Base-by-base conservation (phyloP, 1,140 invertebrate species). In the Episyrphus balteatus region DNA sequence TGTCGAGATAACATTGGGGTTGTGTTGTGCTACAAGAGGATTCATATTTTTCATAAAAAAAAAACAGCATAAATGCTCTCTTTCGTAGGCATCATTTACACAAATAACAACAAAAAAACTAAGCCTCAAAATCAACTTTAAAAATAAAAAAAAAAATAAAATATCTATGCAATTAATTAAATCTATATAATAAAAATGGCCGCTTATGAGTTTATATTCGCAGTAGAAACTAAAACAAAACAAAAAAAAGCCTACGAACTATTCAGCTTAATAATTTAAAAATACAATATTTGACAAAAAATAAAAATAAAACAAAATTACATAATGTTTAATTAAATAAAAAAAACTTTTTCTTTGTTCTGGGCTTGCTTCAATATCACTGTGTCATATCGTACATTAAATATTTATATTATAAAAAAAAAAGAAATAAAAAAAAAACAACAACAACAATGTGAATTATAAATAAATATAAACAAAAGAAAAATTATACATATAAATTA, bases 331-430 rank as follows among this genome's bases (percentile, higher is more conserved):
- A 14, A 41, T 41, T 7, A 13, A 41, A 17, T 14, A 41, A 41
- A 41, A 41, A 41, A 26, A 30, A 26, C 3, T 5, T 26, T 26
- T 26, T 26, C 21, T 26, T n/a, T 51, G 46, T 49, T 45, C 50
- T 51, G 50, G 47, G 50, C 50, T 51, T 51, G 47, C 46, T 51
- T 48, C 26, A 14, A 51, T 51, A 51, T 51, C 50, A 51, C 42
- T 49, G 50, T 51, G 47, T 51, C 50, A 51, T 51, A 51, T 51
- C 50, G 45, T 47, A 47, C 26, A 46, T n/a, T n/a, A n/a, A n/a
- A n/a, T n/a, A n/a, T 26, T 26, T 26, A 26, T 26, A 26, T 26
- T 26, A 5, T 5, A 5, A 26, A 5, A 26, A 5, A 5, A 43
- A 6, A 19, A n/a, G 10, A 36, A 12, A 36, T 5, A 36, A 36